These are phyloP conservation scores for Drosophila tanythrix DNA, from an alignment of 2,888 invertebrate genomes.

Conservation along the genomic window DNA sequence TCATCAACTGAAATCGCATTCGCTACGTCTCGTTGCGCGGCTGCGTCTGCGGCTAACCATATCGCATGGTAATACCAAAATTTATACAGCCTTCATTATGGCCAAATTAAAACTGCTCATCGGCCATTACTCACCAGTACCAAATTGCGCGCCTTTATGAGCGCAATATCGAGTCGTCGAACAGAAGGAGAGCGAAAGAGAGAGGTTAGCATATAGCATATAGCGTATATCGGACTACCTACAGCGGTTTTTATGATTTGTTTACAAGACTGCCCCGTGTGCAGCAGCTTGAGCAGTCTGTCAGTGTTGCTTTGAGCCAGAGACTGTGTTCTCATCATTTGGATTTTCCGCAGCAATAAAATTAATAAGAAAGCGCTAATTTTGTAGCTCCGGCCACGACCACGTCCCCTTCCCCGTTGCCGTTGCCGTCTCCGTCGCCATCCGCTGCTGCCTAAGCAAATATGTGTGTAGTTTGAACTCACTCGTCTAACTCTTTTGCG, in stretches of 20 bases:
- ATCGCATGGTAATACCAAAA: conserved; percentile 60
- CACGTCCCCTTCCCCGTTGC: conserved; percentile 13
- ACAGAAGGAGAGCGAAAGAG: neutral
- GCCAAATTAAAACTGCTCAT: conserved; percentile 61
- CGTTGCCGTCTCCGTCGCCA: neutral
- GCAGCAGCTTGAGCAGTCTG: conserved; percentile 26
- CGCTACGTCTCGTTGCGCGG: conserved; percentile 60
- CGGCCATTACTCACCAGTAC: conserved; percentile 46
- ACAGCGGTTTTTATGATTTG: conserved; percentile 75
- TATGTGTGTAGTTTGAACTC: conserved; percentile 22
- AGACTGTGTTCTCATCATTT: conserved; percentile 63
- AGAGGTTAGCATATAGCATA: conserved; percentile 4
- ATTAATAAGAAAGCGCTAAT: conserved; percentile 85
- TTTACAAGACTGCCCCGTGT: conserved; percentile 65
- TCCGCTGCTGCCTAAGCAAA: conserved; percentile 50
- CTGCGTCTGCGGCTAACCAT: conserved; percentile 67
- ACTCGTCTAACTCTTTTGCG: conserved; percentile 53
- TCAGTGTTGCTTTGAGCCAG: conserved; percentile 21
- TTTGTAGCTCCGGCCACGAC: conserved; percentile 65
- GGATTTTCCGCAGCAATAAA: conserved; percentile 83
- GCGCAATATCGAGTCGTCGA: conserved; percentile 15
- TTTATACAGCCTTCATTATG: conserved; percentile 63
- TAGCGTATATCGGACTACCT: conserved; percentile 50
- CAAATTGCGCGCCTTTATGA: conserved; percentile 55
- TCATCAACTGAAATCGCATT: conserved; percentile 54